Evolutionary conservation across 2,888 invertebrate species (phyloP).

Genomic region (Amblyjoppa fuscipennis): DNA sequence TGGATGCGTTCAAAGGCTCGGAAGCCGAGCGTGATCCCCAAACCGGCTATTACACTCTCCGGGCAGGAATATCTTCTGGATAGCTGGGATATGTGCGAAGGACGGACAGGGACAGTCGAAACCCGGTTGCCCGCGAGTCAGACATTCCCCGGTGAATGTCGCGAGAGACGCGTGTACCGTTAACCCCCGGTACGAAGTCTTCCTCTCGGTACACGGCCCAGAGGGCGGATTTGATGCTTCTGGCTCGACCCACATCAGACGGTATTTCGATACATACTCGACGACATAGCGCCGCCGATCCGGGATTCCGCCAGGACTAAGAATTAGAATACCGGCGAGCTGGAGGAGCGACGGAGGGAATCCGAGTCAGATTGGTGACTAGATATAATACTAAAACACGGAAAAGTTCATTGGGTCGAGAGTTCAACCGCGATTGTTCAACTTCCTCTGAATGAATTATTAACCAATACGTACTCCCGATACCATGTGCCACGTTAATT

Average conservation of each 20-base stretch:
- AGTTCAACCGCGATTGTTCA: neutral
- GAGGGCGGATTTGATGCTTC: constrained; percentile 11
- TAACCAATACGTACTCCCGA: neutral
- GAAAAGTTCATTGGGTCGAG: neutral
- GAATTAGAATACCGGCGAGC: constrained; percentile 24
- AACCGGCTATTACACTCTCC: neutral
- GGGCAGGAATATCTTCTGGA: neutral
- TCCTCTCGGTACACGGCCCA: constrained; percentile 19
- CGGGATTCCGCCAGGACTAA: constrained; percentile 39
- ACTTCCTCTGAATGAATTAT: neutral
- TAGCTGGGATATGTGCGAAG: neutral
- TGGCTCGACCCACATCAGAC: constrained; percentile 36
- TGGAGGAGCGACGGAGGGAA: neutral
- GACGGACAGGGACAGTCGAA: constrained; percentile 6
- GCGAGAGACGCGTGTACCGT: constrained; percentile 1
- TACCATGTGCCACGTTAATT: neutral
- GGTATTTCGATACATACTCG: constrained; percentile 60
- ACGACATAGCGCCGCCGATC: constrained; percentile 32
- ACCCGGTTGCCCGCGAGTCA: constrained; percentile 38
- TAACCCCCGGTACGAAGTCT: constrained; percentile 16
- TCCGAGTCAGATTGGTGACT: neutral
- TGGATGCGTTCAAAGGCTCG: neutral
- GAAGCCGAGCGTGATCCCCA: too few relatives aligned
- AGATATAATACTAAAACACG: neutral
- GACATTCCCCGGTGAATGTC: constrained; percentile 47